Evolutionary conservation across 2,797 vertebrate species (phyloP).

Genomic region (Semaprochilodus insignis): DNA sequence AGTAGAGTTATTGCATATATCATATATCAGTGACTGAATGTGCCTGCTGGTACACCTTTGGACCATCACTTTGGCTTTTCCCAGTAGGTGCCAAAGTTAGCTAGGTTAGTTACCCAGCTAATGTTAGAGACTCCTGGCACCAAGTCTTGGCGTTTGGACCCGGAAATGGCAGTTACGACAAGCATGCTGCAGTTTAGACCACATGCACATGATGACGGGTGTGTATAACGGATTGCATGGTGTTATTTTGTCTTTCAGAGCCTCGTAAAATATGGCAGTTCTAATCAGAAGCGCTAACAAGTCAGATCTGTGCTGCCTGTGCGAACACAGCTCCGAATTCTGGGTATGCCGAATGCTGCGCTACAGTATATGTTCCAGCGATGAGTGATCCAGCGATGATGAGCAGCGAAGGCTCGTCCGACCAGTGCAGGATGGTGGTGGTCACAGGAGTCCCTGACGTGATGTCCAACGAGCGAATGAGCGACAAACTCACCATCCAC

Average conservation of each 20-base stretch:
- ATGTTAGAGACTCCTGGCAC: too few species aligned
- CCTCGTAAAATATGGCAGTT: neutral
- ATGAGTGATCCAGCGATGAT: neutral
- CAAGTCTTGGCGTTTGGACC: too few species aligned
- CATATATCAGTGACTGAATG: too few species aligned
- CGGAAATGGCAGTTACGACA: too few species aligned
- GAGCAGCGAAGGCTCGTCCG: neutral
- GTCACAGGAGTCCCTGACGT: conserved; percentile 64
- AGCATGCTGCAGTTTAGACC: too few species aligned
- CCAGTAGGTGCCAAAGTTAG: too few species aligned
- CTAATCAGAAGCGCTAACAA: neutral
- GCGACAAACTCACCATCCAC: conserved; percentile 66
- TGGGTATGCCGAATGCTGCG: neutral
- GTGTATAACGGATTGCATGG: neutral
- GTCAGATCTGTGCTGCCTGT: neutral
- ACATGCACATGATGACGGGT: too few species aligned
- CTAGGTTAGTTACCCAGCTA: too few species aligned
- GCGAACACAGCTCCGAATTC: neutral
- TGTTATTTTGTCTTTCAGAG: neutral
- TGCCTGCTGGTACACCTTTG: too few species aligned
- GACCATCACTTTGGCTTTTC: too few species aligned
- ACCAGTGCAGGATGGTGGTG: conserved; percentile 59
- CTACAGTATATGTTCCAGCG: neutral
- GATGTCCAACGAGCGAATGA: conserved; percentile 52
- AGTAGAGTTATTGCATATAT: too few species aligned